These are phyloP conservation scores for Brevipalpus yothersi DNA, from an alignment of 1,140 invertebrate species.

Conservation along the genomic window DNA sequence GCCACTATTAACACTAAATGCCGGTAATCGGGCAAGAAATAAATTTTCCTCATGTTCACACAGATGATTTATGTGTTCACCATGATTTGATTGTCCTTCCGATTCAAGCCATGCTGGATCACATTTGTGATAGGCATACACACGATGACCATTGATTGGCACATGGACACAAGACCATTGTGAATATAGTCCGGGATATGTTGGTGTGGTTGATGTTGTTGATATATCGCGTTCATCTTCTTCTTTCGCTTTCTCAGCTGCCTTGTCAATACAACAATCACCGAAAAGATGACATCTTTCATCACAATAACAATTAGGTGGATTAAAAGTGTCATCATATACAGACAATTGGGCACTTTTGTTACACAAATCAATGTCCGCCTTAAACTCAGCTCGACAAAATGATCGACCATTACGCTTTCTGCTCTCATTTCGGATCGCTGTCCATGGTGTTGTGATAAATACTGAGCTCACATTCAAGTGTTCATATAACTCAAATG, in stretches of 20 bases:
- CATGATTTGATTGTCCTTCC: neutral
- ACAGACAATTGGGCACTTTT: neutral
- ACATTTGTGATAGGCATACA: neutral
- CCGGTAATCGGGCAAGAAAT: neutral
- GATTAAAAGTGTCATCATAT: neutral
- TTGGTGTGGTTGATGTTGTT: neutral
- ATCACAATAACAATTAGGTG: neutral
- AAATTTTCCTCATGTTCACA: neutral
- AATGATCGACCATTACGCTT: neutral
- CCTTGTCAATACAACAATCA: neutral
- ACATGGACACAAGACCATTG: neutral
- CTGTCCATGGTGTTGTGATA: no score
- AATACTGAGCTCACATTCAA: no score
- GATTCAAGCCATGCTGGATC: neutral
- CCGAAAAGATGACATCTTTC: neutral
- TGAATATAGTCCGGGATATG: neutral
- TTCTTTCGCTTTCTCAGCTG: neutral
- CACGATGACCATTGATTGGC: neutral
- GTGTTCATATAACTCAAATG: no score
- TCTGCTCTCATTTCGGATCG: no score
- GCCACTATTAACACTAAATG: neutral
- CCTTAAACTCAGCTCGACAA: neutral
- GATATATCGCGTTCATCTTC: no score
- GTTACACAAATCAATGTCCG: neutral
- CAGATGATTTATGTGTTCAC: neutral